A percentile compares a stretch with the other conserved stretches of the same genome.
Evolutionary conservation across 2,888 invertebrate genomes (phyloP).

Genomic region (Nemapogon koenigi): DNA sequence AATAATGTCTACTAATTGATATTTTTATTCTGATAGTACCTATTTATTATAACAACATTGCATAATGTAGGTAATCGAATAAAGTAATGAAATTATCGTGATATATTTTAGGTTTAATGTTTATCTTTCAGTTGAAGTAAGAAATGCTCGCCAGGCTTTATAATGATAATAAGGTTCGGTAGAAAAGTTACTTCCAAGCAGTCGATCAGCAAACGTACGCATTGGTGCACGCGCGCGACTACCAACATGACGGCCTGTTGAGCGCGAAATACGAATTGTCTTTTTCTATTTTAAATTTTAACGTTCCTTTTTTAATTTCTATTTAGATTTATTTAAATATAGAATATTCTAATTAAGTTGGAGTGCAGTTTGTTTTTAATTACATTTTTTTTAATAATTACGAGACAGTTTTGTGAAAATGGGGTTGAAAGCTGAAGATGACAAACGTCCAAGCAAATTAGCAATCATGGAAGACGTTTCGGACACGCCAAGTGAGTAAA

Average conservation of each 20-base stretch:
- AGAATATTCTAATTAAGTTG: too few species aligned
- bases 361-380: too few species aligned
- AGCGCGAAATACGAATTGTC: neutral
- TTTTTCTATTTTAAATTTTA: neutral
- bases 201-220: neutral
- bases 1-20: too few species aligned
- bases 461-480: constrained; percentile 50
- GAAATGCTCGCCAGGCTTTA: too few species aligned
- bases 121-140: too few species aligned
- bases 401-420: constrained; percentile 35
- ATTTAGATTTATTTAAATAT: neutral
- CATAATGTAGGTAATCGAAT: too few species aligned
- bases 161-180: too few species aligned
- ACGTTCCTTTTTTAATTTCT: neutral
- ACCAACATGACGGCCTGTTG: neutral
- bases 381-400: neutral
- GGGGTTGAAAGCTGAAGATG: constrained; percentile 55
- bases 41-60: too few species aligned
- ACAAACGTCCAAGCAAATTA: constrained; percentile 55
- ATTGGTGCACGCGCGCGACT: constrained; percentile 1
- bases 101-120: too few species aligned
- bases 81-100: too few species aligned
- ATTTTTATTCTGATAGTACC: too few species aligned
- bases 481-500: constrained; percentile 49
- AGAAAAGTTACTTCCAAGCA: too few species aligned